These are phyloP conservation scores for Xerus rutilus DNA, from an alignment of 2,797 vertebrate species.

Conservation along the genomic window DNA sequence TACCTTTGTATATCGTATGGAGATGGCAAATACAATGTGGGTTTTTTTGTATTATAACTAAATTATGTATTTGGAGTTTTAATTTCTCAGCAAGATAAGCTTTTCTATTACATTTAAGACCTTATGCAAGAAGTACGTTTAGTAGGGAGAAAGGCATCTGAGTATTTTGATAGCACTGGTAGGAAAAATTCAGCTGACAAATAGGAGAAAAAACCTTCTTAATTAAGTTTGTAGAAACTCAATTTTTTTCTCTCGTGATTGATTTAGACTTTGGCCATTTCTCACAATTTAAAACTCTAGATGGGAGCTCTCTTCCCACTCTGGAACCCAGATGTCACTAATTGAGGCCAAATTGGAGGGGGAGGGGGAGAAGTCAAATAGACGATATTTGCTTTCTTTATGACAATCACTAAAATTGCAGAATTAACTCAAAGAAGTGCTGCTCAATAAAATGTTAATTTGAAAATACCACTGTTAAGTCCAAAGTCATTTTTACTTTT, in stretches of 20 bases:
- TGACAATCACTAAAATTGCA: neutral
- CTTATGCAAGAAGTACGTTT: conserved; percentile 31
- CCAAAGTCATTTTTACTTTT: neutral
- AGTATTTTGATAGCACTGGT: neutral
- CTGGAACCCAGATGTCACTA: neutral
- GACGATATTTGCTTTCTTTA: neutral
- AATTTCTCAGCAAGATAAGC: conserved; percentile 17
- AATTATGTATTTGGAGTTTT: conserved; percentile 40
- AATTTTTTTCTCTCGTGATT: conserved; percentile 27
- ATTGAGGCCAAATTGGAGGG: neutral
- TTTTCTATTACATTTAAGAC: conserved; percentile 29
- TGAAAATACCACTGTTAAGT: neutral
- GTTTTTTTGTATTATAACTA: neutral
- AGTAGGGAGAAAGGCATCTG: neutral
- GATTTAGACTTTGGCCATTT: conserved; percentile 7
- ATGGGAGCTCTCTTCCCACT: neutral
- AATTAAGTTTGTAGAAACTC: conserved; percentile 41
- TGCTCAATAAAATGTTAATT: conserved; percentile 28
- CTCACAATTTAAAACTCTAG: neutral
- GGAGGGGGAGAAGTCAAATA: neutral
- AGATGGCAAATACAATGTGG: neutral
- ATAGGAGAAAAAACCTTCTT: neutral
- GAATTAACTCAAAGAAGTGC: neutral
- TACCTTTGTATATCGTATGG: neutral
- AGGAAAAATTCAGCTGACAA: conserved; percentile 4